Evolutionary conservation across 2,888 invertebrate species (phyloP).

Genomic region (Marasmarcha lunaedactyla): DNA sequence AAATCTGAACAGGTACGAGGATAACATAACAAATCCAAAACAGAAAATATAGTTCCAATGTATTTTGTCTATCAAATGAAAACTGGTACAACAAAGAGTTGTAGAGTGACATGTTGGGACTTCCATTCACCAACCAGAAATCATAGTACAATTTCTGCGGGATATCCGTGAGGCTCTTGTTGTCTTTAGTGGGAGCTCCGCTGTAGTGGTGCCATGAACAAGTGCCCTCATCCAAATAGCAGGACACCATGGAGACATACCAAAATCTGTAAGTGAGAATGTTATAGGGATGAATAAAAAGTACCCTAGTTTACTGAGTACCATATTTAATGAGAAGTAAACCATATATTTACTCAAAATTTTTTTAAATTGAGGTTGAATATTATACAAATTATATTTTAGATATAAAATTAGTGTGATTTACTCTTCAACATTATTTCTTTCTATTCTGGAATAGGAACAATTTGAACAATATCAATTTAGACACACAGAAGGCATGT

Average conservation of each 20-base stretch:
- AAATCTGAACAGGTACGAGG: constrained; percentile 89
- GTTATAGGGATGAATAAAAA: too few species aligned
- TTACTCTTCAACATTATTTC: too few species aligned
- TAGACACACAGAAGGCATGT: too few species aligned
- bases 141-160: constrained; percentile 77
- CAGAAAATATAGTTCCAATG: constrained; percentile 88
- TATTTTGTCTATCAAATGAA: constrained; percentile 95
- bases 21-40: constrained; percentile 90
- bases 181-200: constrained; percentile 39
- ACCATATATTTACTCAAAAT: too few species aligned
- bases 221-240: constrained; percentile 82
- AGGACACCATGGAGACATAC: constrained; percentile 95
- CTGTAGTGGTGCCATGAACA: constrained; percentile 87
- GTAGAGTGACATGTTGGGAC: constrained; percentile 88
- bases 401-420: too few species aligned
- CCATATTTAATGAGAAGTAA: too few species aligned
- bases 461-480: too few species aligned
- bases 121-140: constrained; percentile 96
- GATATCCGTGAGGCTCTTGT: constrained; percentile 34
- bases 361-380: constrained; percentile 1
- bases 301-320: constrained; percentile 91
- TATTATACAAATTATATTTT: too few species aligned
- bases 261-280: constrained; percentile 77
- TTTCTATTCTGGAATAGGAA: too few species aligned
- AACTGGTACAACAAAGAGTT: constrained; percentile 95